Evolutionary conservation across 2,888 invertebrate genomes (phyloP), one percentile per base, ranked within the genome.

Genomic region (Amphimallon solstitiale): DNA sequence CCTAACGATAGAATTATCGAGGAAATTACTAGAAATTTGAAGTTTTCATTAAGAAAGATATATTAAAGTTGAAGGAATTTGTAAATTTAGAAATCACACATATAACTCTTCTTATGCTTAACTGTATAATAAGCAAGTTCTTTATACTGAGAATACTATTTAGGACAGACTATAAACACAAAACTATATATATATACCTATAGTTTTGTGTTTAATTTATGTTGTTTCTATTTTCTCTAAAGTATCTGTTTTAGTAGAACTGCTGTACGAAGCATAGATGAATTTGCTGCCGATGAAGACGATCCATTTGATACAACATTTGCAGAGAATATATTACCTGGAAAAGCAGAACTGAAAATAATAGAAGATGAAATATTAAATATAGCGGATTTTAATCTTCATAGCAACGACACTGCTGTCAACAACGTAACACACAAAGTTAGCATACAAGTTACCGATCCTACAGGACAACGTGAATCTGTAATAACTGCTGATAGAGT

Each of bases 291-390:
- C 2, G 34, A 52, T 10, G 88, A 88, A 74, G 84, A 83, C 56
- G 94, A 94, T 86, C 94, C 94, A 0, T 94, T 94, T 75, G 94
- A 94, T 76, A 94, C 94, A 17, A 89, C 92, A 54, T 93, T 93
- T 80, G 93, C 91, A 0, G 91, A 91, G 63, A 90, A 90, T 74
- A 87, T 93, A 49, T 83, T 92, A 59, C 92, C 89, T 38, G 87
- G 87, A 17, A 85, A 90, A 71, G 82, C 86, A 61, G 88, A 88
- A 76, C 75, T 88, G 7, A 87, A 86, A 71, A 78, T 86, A 63
- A 86, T 87, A 61, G 87, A 88, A 77, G 85, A 84, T 70, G 87
- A 88, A 74, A 83, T 87, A 79, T 75, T 87, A 78, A 80, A 80
- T 54, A 67, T 74, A 59, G 75, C 79, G 34, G 86, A 87, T 52